Base-by-base conservation (phyloP, 2,797 vertebrate genomes). In the Amazona finschi region DNA sequence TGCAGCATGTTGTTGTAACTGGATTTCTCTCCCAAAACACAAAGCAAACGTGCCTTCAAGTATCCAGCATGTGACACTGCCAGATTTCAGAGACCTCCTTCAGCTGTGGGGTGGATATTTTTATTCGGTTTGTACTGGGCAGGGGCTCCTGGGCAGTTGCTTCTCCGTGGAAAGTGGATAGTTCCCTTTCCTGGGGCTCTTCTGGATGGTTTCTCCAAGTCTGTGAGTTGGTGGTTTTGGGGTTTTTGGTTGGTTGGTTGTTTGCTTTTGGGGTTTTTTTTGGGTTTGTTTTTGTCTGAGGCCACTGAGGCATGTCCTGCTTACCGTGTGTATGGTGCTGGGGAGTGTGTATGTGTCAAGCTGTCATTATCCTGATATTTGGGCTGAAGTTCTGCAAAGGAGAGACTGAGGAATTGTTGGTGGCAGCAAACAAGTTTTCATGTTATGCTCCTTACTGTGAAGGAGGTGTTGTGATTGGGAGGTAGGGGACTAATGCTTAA, bases 1-100 rank as follows among this genome's bases (percentile, higher is more conserved):
- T 96, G 83, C 89, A 77, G 69, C 73, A 82, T 86, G 72, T n/a
- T 74, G 27, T 82, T 64, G 67, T 92, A 96, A 92, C 90, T 86
- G 95, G 93, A 96, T 94, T 90, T 90, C 82, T 90, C 47, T 88
- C 89, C 89, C 87, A 94, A 95, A 96, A 96, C 85, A 87, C 90
- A 97, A 94, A 93, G 70, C 82, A 90, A 95, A 95, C 83, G 98
- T 98, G 98, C 98, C 97, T 98, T 98, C 92, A 52, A 91, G 79
- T 95, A 96, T 93, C 94, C 82, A 66, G 52, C 9, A 0, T 71
- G 69, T 75, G 91, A 96, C 93, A 92, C 91, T 92, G 94, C 92
- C 94, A 94, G 86, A 74, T 95, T 96, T 96, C 92, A 93, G 88
- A 94, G 92, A 93, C 83, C 77, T 94, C 81, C 27, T 80, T 92